Conservation (phyloP, 1,140 invertebrate species). For the Gyrodactylus bullatarudis region DNA sequence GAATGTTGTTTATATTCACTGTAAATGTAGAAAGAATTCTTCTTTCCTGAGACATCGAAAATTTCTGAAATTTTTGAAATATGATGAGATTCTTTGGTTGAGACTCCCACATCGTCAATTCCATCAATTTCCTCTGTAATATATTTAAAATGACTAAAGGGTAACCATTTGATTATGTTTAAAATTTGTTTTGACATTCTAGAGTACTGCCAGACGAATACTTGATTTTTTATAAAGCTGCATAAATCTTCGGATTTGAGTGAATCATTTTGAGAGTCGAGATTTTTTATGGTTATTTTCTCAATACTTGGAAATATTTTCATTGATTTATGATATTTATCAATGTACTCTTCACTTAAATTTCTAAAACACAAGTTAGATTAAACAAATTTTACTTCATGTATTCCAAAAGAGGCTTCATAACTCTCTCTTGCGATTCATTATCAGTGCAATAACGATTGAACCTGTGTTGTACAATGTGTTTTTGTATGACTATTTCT, state of each 20-base stretch:
- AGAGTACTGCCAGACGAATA: background rate
- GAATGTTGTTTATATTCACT: background rate
- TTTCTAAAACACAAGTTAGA: no score
- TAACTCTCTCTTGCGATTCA: background rate
- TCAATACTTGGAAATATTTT: background rate
- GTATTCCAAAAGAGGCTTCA: background rate
- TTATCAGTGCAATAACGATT: background rate
- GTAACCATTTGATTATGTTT: background rate
- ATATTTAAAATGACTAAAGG: background rate
- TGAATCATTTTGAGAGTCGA: background rate
- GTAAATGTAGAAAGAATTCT: background rate
- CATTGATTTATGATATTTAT: background rate
- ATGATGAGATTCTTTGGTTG: no score
- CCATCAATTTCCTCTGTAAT: no score
- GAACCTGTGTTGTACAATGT: background rate
- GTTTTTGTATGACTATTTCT: background rate
- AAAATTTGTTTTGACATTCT: background rate
- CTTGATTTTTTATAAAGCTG: background rate
- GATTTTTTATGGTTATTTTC: background rate
- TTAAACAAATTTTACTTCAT: no score
- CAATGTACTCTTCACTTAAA: background rate
- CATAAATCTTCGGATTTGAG: background rate
- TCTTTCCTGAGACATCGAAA: no score
- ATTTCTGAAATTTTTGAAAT: no score
- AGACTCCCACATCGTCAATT: no score